Base-by-base conservation (phyloP, 2,888 invertebrate genomes). In the Palloptera scutellata region DNA sequence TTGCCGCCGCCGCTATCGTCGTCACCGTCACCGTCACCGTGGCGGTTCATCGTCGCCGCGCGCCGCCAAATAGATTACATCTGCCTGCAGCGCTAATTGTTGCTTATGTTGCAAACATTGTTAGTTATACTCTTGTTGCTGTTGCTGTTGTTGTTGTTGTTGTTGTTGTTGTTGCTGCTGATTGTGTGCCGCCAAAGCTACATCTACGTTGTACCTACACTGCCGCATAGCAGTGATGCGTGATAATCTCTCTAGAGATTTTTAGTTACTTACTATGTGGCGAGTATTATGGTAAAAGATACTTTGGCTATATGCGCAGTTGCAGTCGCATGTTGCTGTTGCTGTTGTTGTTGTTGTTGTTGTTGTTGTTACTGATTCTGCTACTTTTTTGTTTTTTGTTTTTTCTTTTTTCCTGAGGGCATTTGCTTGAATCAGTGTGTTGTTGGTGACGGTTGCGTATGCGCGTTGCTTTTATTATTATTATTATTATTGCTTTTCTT, bases 341-440 rank as follows among this genome's bases (percentile, higher is more conserved):
- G 30, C 6, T 30, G 30, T 6, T 30, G 30, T 6, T 30, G 30
- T 6, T 2, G 2, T 30, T 30, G 30, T 30, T 30, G 30, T 30
- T 30, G 30, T 6, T 30, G 30, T 6, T 30, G 30, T 6, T 30
- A 2, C 30, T 2, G 30, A 2, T 30, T 2, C 30, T 30, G 30
- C 30, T n/a, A n/a, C n/a, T n/a, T n/a, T n/a, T n/a, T n/a, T n/a
- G 52, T 52, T 52, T 52, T 51, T 51, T 51, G 51, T 2, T 9
- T 51, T 51, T 51, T 8, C 13, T 51, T 15, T 9, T 54, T 40
- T 51, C 57, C 57, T 42, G 61, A 55, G 60, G 51, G 43, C 43
- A 43, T 63, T 67, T 67, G 43, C 41, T 51, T 67, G 61, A 19
- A 19, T 53, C 6, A 41, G 42, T 19, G n/a, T 59, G 52, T 62